Base-by-base conservation (phyloP, 1,140 invertebrate genomes). In the Dinoponera quadriceps region DNA sequence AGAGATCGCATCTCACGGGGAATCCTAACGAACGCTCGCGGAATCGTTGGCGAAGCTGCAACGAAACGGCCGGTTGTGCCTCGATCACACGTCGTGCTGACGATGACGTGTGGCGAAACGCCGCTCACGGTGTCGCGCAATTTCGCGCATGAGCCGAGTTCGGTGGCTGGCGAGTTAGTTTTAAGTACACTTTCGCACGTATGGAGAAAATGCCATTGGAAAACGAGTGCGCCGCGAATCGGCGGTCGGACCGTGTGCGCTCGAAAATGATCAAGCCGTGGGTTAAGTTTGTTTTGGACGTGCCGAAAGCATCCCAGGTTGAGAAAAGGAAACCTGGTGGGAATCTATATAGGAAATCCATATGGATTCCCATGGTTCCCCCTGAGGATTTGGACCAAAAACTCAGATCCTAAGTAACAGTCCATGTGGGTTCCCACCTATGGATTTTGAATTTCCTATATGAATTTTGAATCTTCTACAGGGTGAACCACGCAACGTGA, bases 141-240 rank as follows among this genome's bases (percentile, higher is more conserved):
- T 80, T 71, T 44, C 38, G 9, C 38, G 63, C 33, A 25, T 57
- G 44, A 20, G n/a, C 29, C 54, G 75, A 69, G 13, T 80, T 16
- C n/a, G 57, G 57, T 18, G 33, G 16, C 69, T 25, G 13, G 51
- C 33, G 38, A 80, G 63, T 27, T 69, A 80, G 44, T 71, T 78
- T 80, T 80, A 80, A 80, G 75, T 80, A 80, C 75, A 80, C 75
- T 80, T 80, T 71, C 51, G 75, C 65, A 71, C 33, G 65, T 69
- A 44, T 44, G 44, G 33, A 63, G 59, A 63, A n/a, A n/a, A 80
- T 80, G 33, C 63, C 22, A 38, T 71, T 29, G 38, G 54, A 71
- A n/a, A n/a, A 78, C 33, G 29, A 80, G 16, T 71, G 33, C 38
- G 65, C 51, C 65, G 33, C 51, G 57, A 80, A 59, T 48, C 44